Evolutionary conservation across 2,888 invertebrate genomes (phyloP).

Genomic region (Nemapogon koenigi): DNA sequence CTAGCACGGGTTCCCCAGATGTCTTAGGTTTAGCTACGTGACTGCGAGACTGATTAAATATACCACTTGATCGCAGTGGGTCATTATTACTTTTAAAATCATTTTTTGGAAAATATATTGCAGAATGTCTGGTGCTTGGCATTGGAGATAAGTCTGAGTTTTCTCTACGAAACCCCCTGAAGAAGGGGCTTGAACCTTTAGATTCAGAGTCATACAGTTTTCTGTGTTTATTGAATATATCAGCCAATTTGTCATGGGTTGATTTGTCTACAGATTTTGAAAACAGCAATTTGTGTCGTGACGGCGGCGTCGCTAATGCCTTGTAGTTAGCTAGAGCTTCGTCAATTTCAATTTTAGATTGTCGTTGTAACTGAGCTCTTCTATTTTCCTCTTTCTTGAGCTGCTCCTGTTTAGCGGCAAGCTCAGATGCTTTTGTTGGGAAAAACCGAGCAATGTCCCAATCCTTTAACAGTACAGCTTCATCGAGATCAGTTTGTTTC

Average conservation of each 20-base stretch:
- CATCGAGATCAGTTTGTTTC: conserved; percentile 70
- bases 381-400: conserved; percentile 48
- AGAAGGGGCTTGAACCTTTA: conserved; percentile 73
- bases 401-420: conserved; percentile 34
- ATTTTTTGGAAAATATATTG: conserved; percentile 67
- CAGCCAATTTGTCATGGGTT: conserved; percentile 49
- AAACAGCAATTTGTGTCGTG: conserved; percentile 42
- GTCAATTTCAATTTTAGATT: conserved; percentile 53
- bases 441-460: conserved; percentile 90
- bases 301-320: conserved; percentile 46
- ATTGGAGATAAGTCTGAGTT: conserved; percentile 85
- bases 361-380: conserved; percentile 44
- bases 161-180: conserved; percentile 81
- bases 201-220: conserved; percentile 76
- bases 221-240: conserved; percentile 65
- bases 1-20: conserved; percentile 72
- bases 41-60: conserved; percentile 72
- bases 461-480: conserved; percentile 81
- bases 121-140: conserved; percentile 77
- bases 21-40: conserved; percentile 50
- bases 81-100: conserved; percentile 54
- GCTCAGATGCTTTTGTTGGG: conserved; percentile 54
- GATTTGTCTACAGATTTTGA: conserved; percentile 42
- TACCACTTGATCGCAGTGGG: conserved; percentile 70
- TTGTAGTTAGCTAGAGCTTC: conserved; percentile 53